Evolutionary conservation across 2,888 invertebrate species (phyloP).

Genomic region (Mycogona germanica): DNA sequence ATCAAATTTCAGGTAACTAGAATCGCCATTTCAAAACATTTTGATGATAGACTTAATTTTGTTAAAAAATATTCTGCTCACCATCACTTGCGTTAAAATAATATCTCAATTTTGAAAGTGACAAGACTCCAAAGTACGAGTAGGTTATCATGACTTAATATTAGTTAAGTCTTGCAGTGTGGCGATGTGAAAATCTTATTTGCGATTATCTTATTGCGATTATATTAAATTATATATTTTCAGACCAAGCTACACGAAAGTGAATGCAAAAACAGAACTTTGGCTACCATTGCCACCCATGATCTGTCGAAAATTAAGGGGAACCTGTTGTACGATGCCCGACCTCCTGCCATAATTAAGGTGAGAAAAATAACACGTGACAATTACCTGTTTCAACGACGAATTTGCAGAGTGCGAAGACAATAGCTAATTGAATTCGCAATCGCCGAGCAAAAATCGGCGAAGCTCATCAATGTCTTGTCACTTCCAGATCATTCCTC

Average conservation of each 20-base stretch:
- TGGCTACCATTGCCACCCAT: conserved; percentile 72
- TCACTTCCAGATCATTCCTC: conserved; percentile 39
- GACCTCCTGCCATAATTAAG: conserved; percentile 47
- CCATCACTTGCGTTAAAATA: too few relatives aligned
- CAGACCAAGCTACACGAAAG: conserved; percentile 59
- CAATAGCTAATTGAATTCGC: neutral
- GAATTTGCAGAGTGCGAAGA: neutral
- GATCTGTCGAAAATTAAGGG: conserved; percentile 50
- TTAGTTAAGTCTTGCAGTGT: too few relatives aligned
- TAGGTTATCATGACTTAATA: too few relatives aligned
- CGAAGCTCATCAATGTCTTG: neutral
- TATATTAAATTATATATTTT: conserved; percentile 23
- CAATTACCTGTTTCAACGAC: neutral
- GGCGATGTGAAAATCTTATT: too few relatives aligned
- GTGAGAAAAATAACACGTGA: conserved; percentile 36
- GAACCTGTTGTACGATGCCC: conserved; percentile 51
- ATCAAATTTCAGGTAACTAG: conserved; percentile 54
- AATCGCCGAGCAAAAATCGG: neutral
- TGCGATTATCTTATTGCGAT: too few relatives aligned
- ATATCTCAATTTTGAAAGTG: too few relatives aligned
- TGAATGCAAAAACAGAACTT: conserved; percentile 61
- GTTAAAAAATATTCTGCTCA: neutral
- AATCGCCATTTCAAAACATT: neutral
- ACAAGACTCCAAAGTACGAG: too few relatives aligned
- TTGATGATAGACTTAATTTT: neutral